Conservation (phyloP, 2,888 invertebrate species). For the Caenorhabditis sp. region DNA sequence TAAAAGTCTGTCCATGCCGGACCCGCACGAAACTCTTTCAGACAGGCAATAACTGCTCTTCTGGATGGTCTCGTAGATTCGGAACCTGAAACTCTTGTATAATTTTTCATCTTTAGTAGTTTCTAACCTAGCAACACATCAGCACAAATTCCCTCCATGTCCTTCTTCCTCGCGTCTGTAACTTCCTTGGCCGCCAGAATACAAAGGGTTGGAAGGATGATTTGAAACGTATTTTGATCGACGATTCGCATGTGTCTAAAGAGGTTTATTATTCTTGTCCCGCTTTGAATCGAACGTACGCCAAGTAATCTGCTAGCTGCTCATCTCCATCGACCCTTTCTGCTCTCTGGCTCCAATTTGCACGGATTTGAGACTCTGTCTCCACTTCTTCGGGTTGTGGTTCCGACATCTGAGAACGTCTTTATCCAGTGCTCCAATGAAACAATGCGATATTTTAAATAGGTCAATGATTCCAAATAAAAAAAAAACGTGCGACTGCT, state of each 20-base stretch:
- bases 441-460: not conserved
- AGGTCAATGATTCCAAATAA: not conserved
- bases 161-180: not conserved
- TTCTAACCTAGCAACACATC: slow-evolving; percentile 33
- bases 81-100: slow-evolving; percentile 31
- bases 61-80: slow-evolving; percentile 63
- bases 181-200: slow-evolving; percentile 54
- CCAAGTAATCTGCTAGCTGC: slow-evolving; percentile 17
- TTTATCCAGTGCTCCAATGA: not conserved
- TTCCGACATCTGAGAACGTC: not conserved
- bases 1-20: slow-evolving; percentile 63
- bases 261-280: not conserved
- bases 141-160: slow-evolving; percentile 41
- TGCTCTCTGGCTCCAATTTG: slow-evolving; percentile 31
- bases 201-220: slow-evolving; percentile 65
- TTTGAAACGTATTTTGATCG: slow-evolving; percentile 36
- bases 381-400: not conserved
- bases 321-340: slow-evolving; percentile 33
- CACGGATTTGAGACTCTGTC: slow-evolving; percentile 14
- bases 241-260: slow-evolving; percentile 45
- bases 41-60: slow-evolving; percentile 69
- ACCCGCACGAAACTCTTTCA: slow-evolving; percentile 58
- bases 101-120: not conserved
- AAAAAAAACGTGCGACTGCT: not conserved
- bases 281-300: not conserved